Base-by-base conservation (phyloP, 35 echinoderm and acorn worm species). In the Patiria miniata region DNA sequence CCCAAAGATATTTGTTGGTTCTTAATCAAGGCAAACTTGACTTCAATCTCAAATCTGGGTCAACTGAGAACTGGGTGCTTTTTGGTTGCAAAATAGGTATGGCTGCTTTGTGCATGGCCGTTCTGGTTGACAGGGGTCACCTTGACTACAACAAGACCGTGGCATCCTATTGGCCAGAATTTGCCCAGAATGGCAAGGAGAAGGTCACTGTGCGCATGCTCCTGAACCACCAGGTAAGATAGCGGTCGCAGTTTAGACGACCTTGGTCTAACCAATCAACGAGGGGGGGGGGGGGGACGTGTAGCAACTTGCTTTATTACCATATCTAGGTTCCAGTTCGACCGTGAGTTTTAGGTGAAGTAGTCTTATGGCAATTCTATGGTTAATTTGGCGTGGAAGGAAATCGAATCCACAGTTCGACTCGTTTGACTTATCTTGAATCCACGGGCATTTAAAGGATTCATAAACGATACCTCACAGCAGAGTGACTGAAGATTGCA, bases 161-260 rank as follows among this genome's bases (percentile, higher is more conserved):
- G 0, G 83, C 68, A 3, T 23, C 93, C 32, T 97, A 93, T 38
- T 97, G 95, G 95, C 91, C 95, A 21, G 95, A 93, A 50, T 97
- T 97, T 91, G 91, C 30, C 8, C 61, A 87, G 38, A 83, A 93
- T 85, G 95, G 91, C 22, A 93, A 97, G 69, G 89, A 93, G 22
- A 89, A 88, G 16, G 83, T 97, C 40, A 97, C 95, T 3, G 90
- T 97, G 7, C 55, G 87, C 40, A 85, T 87, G 83, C 78, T 97
- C 8, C 50, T 97, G 39, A 61, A 90, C 40, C 95, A 97, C 56
- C 83, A 97, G 86, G 95, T 97, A 78, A 47, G 42, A 12, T n/a
- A n/a, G n/a, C n/a, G 12, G 42, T 6, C 42, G n/a, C 42, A 4
- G 12, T 6, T 6, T 6, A 9, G 37, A 22, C 7, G 10, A 80